Conservation (phyloP, 1,140 invertebrate genomes). For the Diprion similis region DNA sequence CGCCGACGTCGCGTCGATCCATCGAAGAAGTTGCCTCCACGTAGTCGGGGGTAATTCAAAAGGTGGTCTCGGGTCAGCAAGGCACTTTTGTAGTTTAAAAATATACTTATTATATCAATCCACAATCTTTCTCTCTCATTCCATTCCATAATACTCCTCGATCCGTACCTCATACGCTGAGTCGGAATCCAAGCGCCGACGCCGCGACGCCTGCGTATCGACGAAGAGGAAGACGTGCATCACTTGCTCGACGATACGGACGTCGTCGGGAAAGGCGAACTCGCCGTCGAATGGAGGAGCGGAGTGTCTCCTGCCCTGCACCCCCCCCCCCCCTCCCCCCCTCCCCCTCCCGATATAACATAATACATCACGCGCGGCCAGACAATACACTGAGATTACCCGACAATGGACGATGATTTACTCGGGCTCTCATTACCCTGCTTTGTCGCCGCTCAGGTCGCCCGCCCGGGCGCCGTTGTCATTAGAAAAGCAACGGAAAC, state of each 20-base stretch:
- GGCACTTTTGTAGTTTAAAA: too few relatives aligned
- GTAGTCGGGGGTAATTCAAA: too few relatives aligned
- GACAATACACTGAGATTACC: conserved; percentile 55
- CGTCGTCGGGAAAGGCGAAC: neutral
- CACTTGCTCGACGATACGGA: too few relatives aligned
- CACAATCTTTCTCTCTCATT: too few relatives aligned
- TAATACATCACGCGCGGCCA: conserved; percentile 52
- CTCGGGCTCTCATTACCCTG: conserved; percentile 55
- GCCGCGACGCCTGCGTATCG: conserved; percentile 12
- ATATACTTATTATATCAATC: too few relatives aligned
- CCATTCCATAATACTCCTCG: neutral
- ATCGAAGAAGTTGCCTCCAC: too few relatives aligned
- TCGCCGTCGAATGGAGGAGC: neutral
- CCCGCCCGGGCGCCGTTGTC: conserved; percentile 39
- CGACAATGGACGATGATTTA: conserved; percentile 58
- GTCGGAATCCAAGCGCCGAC: conserved; percentile 21
- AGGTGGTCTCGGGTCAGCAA: too few relatives aligned
- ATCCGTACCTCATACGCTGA: conserved; percentile 14
- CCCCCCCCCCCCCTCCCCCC: conserved; percentile 35
- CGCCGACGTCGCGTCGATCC: too few relatives aligned
- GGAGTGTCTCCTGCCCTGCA: conserved; percentile 35
- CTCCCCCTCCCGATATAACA: conserved; percentile 44
- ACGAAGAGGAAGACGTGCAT: neutral
- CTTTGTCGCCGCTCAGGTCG: conserved; percentile 50
- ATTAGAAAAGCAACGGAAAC: conserved; percentile 57